Conservation (phyloP, 2,113 vertebrate species). For the Leucosticte australis region DNA sequence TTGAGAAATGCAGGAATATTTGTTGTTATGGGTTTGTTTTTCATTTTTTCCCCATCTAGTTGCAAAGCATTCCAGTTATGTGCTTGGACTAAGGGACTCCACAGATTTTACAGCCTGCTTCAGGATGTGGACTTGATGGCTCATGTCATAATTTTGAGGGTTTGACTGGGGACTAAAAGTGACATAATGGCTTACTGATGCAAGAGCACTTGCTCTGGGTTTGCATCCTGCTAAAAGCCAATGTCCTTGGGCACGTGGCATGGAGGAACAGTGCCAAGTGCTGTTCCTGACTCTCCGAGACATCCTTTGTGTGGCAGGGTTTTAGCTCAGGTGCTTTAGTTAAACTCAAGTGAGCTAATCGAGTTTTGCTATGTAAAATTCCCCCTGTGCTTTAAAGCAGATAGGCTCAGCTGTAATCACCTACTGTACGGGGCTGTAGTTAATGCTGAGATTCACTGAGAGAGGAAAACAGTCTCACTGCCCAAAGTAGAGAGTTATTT, state of each 20-base stretch:
- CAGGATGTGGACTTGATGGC: not conserved
- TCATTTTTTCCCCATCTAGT: not conserved
- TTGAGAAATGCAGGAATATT: not conserved
- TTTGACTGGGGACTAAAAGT: not conserved
- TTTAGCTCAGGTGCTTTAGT: conserved; percentile 1
- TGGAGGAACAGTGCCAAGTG: not conserved
- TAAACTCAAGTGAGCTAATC: not conserved
- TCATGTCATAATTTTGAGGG: not conserved
- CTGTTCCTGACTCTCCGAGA: not conserved
- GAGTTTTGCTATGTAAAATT: conserved; percentile 7
- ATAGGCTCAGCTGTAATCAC: not conserved
- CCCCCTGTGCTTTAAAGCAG: not conserved
- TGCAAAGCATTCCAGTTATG: not conserved
- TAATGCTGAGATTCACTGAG: not conserved
- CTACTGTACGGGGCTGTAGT: not conserved
- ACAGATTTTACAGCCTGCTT: not conserved
- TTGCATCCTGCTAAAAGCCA: not conserved
- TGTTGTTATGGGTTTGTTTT: not conserved
- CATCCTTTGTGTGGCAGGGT: not conserved
- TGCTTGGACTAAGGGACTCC: not conserved
- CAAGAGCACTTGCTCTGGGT: not conserved
- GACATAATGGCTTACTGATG: not conserved
- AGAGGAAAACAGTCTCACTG: not conserved
- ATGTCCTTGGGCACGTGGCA: rapidly evolving
- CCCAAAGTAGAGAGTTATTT: not conserved